Conservation (phyloP, 2,797 vertebrate species). For the Agapornis canus region DNA sequence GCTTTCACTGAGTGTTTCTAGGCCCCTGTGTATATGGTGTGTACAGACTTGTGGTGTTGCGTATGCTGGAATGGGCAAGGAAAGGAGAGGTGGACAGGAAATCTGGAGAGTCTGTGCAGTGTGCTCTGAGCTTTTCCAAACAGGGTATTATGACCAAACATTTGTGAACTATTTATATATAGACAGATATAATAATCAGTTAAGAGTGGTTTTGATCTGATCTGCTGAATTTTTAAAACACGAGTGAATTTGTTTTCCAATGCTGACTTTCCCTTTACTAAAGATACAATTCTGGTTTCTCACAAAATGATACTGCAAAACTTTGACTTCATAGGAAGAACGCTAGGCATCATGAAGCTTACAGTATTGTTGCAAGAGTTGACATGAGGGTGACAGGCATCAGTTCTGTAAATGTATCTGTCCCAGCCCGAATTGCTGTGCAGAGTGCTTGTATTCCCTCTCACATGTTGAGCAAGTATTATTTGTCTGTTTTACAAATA, state of each 20-base stretch:
- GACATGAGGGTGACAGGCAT: background rate
- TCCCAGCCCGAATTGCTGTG: background rate
- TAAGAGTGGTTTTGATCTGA: background rate
- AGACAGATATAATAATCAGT: background rate
- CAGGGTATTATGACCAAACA: background rate
- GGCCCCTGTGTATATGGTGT: fast-evolving
- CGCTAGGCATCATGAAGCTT: background rate
- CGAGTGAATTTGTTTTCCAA: background rate
- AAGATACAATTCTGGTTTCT: background rate
- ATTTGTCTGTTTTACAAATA: background rate
- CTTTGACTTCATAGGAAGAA: background rate
- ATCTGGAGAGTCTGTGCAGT: background rate
- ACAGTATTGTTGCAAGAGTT: background rate
- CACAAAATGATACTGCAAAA: background rate
- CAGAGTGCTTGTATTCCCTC: too few relatives aligned
- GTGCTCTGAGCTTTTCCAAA: background rate
- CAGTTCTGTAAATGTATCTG: background rate
- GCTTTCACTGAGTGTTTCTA: background rate
- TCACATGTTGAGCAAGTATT: background rate
- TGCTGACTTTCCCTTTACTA: background rate
- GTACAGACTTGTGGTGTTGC: background rate
- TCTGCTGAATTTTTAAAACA: background rate
- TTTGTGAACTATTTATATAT: background rate
- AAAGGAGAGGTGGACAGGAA: background rate
- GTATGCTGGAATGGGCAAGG: background rate